Percentiles rank a stretch among this genome's conserved stretches.
These are phyloP conservation scores for Corella eumyota DNA, from an alignment of 23 tunicate species.

Conservation along the genomic window DNA sequence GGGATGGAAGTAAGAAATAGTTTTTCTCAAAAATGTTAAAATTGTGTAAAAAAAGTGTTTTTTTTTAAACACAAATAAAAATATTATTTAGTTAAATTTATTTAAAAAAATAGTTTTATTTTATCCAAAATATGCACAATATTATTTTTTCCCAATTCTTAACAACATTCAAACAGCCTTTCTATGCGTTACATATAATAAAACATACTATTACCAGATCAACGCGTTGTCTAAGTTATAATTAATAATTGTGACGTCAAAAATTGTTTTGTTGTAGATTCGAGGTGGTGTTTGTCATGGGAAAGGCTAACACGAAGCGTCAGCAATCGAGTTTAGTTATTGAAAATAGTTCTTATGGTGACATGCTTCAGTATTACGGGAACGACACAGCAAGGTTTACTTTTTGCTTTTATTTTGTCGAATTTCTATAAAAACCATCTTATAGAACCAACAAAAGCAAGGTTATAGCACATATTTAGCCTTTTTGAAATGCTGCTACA, in stretches of 20 bases:
- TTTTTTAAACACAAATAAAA: too few relatives aligned
- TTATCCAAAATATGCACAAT: too few relatives aligned
- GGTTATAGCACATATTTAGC: too few relatives aligned
- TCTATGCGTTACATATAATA: background rate
- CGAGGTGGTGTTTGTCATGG: constrained; percentile 53
- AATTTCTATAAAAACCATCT: background rate
- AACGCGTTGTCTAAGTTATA: background rate
- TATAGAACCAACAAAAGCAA: too few relatives aligned
- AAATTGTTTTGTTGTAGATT: constrained; percentile 26
- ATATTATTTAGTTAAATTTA: too few relatives aligned
- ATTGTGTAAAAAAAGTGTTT: too few relatives aligned
- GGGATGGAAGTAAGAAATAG: constrained; percentile 68
- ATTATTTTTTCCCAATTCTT: too few relatives aligned
- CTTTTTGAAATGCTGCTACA: too few relatives aligned
- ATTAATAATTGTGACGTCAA: background rate
- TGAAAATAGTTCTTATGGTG: constrained; percentile 29
- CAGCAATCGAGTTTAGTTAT: background rate
- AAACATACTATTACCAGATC: background rate
- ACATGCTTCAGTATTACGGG: constrained; percentile 47
- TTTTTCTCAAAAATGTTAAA: too few relatives aligned
- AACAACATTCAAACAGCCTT: background rate
- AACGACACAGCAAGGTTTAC: constrained; percentile 20
- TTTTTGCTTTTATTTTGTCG: background rate
- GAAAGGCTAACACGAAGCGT: background rate
- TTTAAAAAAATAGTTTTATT: too few relatives aligned